Conservation (phyloP, 2,797 vertebrate species). For the Halcyon smyrnensis region DNA sequence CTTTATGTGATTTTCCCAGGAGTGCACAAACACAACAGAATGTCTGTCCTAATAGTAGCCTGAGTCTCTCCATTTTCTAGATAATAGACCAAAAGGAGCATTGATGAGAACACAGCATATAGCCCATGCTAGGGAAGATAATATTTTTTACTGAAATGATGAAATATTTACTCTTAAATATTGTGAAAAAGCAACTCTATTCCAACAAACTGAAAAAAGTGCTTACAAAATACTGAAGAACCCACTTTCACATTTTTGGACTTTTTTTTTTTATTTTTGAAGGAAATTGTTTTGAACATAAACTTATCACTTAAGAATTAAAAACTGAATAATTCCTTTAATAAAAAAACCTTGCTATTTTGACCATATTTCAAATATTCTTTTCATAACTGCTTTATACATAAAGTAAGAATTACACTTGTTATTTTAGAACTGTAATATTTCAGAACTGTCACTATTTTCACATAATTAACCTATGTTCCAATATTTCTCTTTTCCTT, state of each 20-base stretch:
- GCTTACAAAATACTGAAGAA: neutral
- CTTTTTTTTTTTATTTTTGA: neutral
- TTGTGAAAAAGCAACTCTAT: neutral
- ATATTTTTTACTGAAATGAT: neutral
- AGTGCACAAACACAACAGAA: neutral
- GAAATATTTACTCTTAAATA: neutral
- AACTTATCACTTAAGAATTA: neutral
- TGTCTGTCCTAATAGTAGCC: neutral
- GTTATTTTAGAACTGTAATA: neutral
- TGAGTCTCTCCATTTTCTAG: neutral
- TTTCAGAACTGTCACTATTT: neutral
- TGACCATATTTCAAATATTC: neutral
- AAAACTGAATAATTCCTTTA: neutral
- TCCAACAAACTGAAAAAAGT: neutral
- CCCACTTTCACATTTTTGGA: fast-evolving
- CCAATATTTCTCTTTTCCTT: neutral
- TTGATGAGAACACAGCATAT: neutral
- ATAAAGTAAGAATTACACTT: neutral
- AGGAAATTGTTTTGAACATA: neutral
- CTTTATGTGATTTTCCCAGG: neutral
- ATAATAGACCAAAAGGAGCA: neutral
- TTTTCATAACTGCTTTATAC: neutral
- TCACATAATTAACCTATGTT: neutral
- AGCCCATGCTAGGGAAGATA: neutral
- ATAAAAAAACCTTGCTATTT: neutral